Base-by-base conservation (phyloP, 2,797 vertebrate genomes). In the Vespertilio murinus region DNA sequence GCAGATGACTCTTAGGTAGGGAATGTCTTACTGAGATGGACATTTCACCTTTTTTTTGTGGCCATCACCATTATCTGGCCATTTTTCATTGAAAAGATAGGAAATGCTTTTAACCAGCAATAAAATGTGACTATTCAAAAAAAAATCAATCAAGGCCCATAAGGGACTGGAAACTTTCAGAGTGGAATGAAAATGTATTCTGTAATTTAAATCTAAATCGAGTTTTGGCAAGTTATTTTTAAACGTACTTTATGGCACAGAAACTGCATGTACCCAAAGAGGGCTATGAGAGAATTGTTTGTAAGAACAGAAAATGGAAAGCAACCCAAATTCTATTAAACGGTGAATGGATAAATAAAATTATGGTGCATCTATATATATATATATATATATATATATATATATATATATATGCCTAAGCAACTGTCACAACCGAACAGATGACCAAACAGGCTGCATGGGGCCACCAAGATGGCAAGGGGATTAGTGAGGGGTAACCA, bases 201-300 rank as follows among this genome's bases (percentile, higher is more conserved):
- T 56, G 64, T 35, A 93, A 59, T 67, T 79, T 87, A 77, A 79
- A 80, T 75, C 85, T 71, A 86, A 61, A 91, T 81, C 28, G 8
- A 18, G 35, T 75, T n/a, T 82, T 33, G 71, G 23, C 52, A 80
- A 80, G 38, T 70, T 59, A 88, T 83, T 84, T 86, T 90, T 93
- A 82, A 87, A 87, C 42, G 35, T 33, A 40, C 14, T 52, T 73
- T 17, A 45, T 33, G 22, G 28, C 54, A 88, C 64, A 90, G 73
- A 45, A 33, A 61, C 45, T 77, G 6, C n/a, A 4, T 54, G 16
- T 49, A 14, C 45, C 75, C 59, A 40, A 7, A 54, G 42, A 54
- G 35, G 25, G 20, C 28, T 45, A 12, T 35, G 6, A 38, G 56
- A 94, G 59, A 16, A 64, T 16, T 42, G 5, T 78, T 65, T 61